A percentile compares a stretch with the other conserved stretches of the same genome.
Evolutionary conservation across 2,888 invertebrate genomes (phyloP).

Genomic region (Limnephilus marmoratus): DNA sequence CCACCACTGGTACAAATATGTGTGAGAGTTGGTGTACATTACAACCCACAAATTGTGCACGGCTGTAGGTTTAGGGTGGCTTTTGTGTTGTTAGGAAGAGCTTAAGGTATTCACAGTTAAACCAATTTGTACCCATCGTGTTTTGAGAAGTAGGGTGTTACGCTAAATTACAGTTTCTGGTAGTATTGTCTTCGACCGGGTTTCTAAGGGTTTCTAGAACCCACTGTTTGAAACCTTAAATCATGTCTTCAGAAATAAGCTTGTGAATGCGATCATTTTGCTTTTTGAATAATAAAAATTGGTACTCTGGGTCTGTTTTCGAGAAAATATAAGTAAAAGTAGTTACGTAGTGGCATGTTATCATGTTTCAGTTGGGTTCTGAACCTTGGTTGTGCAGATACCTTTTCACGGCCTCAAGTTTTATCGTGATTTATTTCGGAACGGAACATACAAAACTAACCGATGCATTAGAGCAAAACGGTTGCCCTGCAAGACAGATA

Average conservation of each 20-base stretch:
- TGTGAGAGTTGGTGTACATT: neutral
- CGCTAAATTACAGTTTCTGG: neutral
- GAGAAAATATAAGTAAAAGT: too few species aligned
- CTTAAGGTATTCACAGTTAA: neutral
- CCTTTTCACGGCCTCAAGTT: too few species aligned
- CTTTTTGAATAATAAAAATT: too few species aligned
- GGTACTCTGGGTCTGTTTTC: too few species aligned
- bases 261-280: neutral
- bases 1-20: neutral
- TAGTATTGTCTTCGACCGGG: neutral
- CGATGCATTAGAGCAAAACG: too few species aligned
- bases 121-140: slow-evolving; percentile 2
- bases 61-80: neutral
- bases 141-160: neutral
- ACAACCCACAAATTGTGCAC: neutral
- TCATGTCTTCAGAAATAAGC: neutral
- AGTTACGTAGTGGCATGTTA: too few species aligned
- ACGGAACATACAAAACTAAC: too few species aligned
- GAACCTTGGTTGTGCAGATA: too few species aligned
- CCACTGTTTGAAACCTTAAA: neutral
- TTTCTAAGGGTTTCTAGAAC: neutral
- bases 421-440: too few species aligned
- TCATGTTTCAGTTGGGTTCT: too few species aligned
- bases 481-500: too few species aligned
- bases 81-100: neutral